Evolutionary conservation across 2,888 invertebrate species (phyloP).

Genomic region (Tromatobia lineatoria): DNA sequence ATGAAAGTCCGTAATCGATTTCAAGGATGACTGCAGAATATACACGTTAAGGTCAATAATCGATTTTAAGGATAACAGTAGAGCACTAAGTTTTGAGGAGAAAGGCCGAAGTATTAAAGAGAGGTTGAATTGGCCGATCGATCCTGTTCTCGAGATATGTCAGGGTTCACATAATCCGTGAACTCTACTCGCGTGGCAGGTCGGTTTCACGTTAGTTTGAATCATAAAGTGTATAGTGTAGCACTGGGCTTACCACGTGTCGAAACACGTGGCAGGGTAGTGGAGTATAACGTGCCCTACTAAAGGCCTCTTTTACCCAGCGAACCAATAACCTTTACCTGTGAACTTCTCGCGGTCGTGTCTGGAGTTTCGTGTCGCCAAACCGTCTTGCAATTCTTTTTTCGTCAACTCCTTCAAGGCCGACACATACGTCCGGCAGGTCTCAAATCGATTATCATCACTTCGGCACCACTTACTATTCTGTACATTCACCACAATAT

Average conservation of each 20-base stretch:
- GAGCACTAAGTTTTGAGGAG: background rate
- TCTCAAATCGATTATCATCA: slow-evolving; percentile 1
- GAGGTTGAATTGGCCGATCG: slow-evolving; percentile 44
- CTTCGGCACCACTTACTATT: background rate
- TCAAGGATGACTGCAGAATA: background rate
- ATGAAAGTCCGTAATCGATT: slow-evolving; percentile 43
- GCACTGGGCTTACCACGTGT: slow-evolving; percentile 33
- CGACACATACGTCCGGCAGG: background rate
- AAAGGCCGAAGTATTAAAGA: slow-evolving; percentile 24
- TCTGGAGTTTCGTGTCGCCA: slow-evolving; percentile 30
- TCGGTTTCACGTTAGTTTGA: slow-evolving; percentile 10
- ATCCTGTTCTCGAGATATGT: slow-evolving; percentile 49
- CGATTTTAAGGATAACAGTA: slow-evolving; percentile 6
- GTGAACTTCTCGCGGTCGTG: background rate
- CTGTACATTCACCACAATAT: background rate
- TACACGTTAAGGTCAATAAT: too few relatives aligned
- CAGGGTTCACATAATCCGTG: slow-evolving; percentile 44
- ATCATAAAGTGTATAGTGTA: background rate
- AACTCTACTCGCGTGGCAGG: slow-evolving; percentile 24
- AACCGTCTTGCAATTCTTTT: slow-evolving; percentile 10
- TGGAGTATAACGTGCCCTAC: slow-evolving; percentile 24
- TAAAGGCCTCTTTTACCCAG: slow-evolving; percentile 1
- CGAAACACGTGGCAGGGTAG: slow-evolving; percentile 9
- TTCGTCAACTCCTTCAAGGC: slow-evolving; percentile 22
- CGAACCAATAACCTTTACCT: slow-evolving; percentile 41